Base-by-base conservation (phyloP, 2,113 vertebrate species). In the Oreochromis tanganicae region DNA sequence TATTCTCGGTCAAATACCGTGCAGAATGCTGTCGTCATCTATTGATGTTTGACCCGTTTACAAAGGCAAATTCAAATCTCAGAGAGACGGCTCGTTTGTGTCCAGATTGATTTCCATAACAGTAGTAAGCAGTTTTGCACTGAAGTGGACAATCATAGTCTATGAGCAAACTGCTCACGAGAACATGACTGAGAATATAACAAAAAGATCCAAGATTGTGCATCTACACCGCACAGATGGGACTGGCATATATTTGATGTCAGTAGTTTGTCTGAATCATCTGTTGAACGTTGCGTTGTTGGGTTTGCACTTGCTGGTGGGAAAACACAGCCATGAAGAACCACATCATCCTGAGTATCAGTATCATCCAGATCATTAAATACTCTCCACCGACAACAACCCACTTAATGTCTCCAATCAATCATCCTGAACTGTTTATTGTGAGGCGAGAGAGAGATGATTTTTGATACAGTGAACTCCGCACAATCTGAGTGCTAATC, bases 201-300 rank as follows among this genome's bases (percentile, higher is more conserved):
- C 59, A 55, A 43, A 57, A 66, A 3, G 52, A 66, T 24, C 5
- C 50, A 27, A 48, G n/a, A 79, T 32, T 27, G 9, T 48, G 27
- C 7, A 3, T 73, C 14, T 55, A 66, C n/a, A 27, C 24, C 17
- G 14, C 84, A 52, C 78, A 73, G 6, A 66, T 6, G 50, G 19
- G 11, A 24, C 1, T 2, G 3, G 4, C 5, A 66, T 36, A 48
- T 81, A 86, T 80, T 81, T 55, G 68, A 82, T 63, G n/a, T 78
- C 84, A 59, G 24, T 80, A 46, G 78, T 91, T 66, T 84, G 87
- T 68, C 80, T 84, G 91, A 87, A 86, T 91, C 83, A 61, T 84
- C 86, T 91, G 88, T 86, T 86, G 80, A 89, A 86, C 73, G 84
- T 68, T 82, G 59, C 5, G 61, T 82, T 82, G 52, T 54, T 41